Conservation (phyloP, 35 echinoderm and acorn worm species). For the Lytechinus pictus region DNA sequence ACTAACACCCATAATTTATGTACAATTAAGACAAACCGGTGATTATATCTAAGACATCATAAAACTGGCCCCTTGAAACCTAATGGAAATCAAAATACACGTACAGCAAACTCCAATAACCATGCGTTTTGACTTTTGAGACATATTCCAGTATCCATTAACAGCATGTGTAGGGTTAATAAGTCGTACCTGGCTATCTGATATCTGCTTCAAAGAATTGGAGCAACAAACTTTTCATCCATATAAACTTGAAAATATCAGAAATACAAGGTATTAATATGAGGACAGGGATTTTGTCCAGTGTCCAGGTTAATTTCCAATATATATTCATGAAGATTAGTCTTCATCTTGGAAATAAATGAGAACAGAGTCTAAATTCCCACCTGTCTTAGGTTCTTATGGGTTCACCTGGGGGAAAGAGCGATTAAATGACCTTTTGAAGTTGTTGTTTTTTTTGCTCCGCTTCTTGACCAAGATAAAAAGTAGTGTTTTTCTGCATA, state of each 20-base stretch:
- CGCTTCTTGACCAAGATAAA: neutral
- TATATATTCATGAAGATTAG: neutral
- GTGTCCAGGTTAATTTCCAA: slow-evolving; percentile 1
- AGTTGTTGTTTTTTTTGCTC: neutral
- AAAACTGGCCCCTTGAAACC: too few relatives aligned
- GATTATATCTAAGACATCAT: too few relatives aligned
- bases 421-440: neutral
- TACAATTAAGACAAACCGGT: too few relatives aligned
- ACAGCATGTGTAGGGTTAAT: neutral
- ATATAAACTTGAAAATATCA: neutral
- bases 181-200: too few relatives aligned
- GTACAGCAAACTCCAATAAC: too few relatives aligned
- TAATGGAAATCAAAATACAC: too few relatives aligned
- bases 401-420: neutral
- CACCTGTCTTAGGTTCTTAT: neutral
- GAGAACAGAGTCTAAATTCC: neutral
- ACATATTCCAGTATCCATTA: too few relatives aligned
- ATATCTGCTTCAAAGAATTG: neutral
- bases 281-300: neutral
- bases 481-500: neutral
- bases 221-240: neutral
- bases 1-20: too few relatives aligned
- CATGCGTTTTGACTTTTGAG: too few relatives aligned
- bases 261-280: neutral
- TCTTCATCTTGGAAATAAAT: neutral